Evolutionary conservation across 35 echinoderm and acorn worm species (phyloP), one percentile per base, ranked within the genome.

Genomic region (Lytechinus variegatus): DNA sequence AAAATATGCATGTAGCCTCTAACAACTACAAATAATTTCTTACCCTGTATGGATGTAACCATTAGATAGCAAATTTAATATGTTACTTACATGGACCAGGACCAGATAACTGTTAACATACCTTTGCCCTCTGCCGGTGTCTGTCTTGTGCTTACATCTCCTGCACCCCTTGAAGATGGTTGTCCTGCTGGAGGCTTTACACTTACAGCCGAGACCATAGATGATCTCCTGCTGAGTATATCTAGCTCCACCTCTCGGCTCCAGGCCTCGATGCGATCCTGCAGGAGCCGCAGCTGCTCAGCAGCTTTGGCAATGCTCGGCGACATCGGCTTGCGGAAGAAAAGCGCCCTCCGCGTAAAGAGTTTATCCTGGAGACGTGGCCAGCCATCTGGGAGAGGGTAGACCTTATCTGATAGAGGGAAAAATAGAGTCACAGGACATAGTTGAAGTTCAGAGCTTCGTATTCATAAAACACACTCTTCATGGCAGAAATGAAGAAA

Each of bases 201-300:
- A 94, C 94, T 94, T 29, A 51, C 54, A 28, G 27, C 51, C 60
- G 44, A 97, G 14, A 95, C 21, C 16, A 92, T 14, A 1, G 96
- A 95, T 55, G 97, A 95, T 9, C 92, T 89, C 86, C 95, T 95
- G 54, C 97, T 98, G 0, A 98, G 90, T 28, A 99, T 97, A 86
- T 99, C 98, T 55, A 99, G 95, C 94, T 99, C 98, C 86, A 97
- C 97, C 54, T 99, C 98, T 61, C 97, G 86, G 71, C 97, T 97
- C 98, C 98, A 99, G n/a, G 94, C 97, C 94, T 99, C 98, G 54
- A 99, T 95, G 33, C 96, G 96, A 66, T 99, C 97, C 93, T 99
- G 98, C 27, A 99, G 95, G 86, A 97, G 86, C 72, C 97, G 96
- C 5, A 99, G 97, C 66, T 99, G 97, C 54, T 98, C 97, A 8